Evolutionary conservation across 2,113 vertebrate species (phyloP).

Genomic region (Osmerus eperlanus): DNA sequence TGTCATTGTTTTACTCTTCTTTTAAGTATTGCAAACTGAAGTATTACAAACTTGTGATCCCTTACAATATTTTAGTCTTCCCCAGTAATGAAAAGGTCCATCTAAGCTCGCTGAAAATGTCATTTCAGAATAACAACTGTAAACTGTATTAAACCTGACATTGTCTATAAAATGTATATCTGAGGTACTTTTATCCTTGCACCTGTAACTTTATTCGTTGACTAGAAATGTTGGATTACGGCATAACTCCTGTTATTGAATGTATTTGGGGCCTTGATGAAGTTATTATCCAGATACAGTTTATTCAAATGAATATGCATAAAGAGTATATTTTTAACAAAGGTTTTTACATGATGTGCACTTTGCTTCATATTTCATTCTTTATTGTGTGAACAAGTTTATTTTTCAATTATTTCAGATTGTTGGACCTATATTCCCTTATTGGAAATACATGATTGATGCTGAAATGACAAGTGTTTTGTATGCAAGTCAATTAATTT

Average conservation of each 20-base stretch:
- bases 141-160: not conserved
- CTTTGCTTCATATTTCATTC: not conserved
- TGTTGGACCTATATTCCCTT: not conserved
- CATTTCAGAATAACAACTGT: no score
- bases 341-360: constrained; percentile 3
- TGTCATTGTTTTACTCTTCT: no score
- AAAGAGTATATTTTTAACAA: not conserved
- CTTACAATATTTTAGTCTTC: no score
- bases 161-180: constrained; percentile 1
- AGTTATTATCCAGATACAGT: not conserved
- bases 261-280: constrained; percentile 18
- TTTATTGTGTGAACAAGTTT: not conserved
- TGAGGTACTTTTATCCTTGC: not conserved
- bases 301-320: not conserved
- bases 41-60: no score
- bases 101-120: no score
- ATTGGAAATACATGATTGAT: not conserved
- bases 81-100: no score
- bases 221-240: no score
- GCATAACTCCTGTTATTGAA: constrained; percentile 9
- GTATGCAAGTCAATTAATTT: constrained; percentile 1
- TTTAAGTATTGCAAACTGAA: no score
- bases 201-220: not conserved
- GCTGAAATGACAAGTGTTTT: not conserved
- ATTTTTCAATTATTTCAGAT: not conserved